Evolutionary conservation across 2,113 vertebrate genomes (phyloP).

Genomic region (Eupsittula cactorum): DNA sequence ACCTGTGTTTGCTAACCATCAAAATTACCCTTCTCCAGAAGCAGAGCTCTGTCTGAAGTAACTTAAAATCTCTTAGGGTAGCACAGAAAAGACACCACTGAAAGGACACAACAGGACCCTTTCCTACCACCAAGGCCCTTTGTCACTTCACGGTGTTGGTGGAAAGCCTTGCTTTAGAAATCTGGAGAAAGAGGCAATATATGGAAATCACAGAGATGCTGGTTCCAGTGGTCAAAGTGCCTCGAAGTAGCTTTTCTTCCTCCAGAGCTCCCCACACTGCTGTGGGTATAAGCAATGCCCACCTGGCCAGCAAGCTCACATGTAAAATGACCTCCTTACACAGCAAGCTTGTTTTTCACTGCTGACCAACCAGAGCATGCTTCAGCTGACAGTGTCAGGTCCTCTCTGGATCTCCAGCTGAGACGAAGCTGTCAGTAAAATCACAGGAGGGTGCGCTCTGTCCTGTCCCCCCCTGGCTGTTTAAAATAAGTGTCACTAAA

Average conservation of each 20-base stretch:
- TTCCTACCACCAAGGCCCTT: not conserved
- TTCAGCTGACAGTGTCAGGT: not conserved
- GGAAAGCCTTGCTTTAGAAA: not conserved
- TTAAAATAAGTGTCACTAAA: not conserved
- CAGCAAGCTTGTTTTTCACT: not conserved
- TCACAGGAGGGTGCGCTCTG: not conserved
- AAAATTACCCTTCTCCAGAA: not conserved
- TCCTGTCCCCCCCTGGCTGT: not conserved
- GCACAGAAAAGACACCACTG: not conserved
- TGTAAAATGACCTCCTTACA: not conserved
- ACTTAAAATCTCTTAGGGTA: not conserved
- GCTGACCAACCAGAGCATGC: fast-evolving
- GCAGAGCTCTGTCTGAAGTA: not conserved
- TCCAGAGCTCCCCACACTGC: not conserved
- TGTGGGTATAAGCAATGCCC: not conserved
- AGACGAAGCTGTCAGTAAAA: not conserved
- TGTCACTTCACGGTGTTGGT: not conserved
- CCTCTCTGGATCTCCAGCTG: not conserved
- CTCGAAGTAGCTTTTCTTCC: not conserved
- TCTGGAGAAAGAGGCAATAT: not conserved
- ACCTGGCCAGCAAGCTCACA: not conserved
- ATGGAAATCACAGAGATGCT: not conserved
- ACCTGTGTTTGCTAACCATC: not conserved
- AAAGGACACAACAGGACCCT: not conserved
- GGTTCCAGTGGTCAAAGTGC: not conserved